These are phyloP conservation scores for Mystacornis crossleyi DNA, from an alignment of 2,113 vertebrate species.

Conservation along the genomic window DNA sequence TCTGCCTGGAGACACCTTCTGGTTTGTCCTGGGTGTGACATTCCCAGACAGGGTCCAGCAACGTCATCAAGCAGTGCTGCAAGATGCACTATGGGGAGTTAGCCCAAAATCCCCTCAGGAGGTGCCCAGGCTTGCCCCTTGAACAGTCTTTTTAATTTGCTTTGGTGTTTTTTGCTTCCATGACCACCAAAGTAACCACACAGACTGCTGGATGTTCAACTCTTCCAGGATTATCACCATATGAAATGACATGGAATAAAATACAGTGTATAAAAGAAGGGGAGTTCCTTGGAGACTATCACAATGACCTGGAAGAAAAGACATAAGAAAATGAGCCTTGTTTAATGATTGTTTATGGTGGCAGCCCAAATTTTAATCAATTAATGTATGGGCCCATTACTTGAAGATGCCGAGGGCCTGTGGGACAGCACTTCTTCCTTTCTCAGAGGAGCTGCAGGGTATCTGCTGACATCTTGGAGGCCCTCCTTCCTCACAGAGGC, in stretches of 20 bases:
- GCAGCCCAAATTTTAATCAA: neutral
- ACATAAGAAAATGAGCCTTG: neutral
- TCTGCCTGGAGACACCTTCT: neutral
- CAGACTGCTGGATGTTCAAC: neutral
- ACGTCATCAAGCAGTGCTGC: neutral
- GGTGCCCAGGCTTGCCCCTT: neutral
- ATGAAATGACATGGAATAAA: neutral
- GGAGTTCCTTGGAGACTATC: neutral
- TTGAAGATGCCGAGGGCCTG: neutral
- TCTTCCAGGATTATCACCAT: neutral
- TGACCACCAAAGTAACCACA: neutral
- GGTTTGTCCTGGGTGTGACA: neutral
- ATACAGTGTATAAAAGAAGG: neutral
- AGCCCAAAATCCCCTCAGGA: neutral
- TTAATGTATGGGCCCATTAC: neutral
- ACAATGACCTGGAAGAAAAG: neutral
- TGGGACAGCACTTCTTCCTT: neutral
- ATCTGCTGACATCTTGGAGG: neutral
- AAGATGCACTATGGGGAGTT: neutral
- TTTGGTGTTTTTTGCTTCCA: neutral
- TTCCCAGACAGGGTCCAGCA: neutral
- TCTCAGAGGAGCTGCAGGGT: neutral
- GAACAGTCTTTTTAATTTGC: neutral
- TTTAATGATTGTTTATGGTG: conserved; percentile 3
- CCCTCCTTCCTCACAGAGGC: neutral